phyloP scores from a whole-genome alignment of 2,113 vertebrate species.

The Oostethus manadensis region DNA sequence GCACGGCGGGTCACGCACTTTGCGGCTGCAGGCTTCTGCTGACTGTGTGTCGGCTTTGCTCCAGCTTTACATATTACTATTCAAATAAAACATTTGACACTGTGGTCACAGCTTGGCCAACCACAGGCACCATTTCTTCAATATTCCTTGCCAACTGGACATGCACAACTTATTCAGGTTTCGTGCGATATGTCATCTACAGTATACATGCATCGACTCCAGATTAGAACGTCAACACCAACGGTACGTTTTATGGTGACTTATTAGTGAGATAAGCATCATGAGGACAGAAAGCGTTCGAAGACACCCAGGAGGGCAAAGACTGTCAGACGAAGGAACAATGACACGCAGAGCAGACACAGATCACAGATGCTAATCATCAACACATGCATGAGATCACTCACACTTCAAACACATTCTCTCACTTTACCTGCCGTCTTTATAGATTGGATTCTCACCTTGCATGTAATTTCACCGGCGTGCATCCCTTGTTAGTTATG shows the following conservation, averaged over 20 bases:
- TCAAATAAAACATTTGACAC: slow-evolving; percentile 1
- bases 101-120: slow-evolving; percentile 27
- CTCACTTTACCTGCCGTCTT: no score
- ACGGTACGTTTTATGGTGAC: no score
- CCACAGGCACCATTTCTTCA: slow-evolving; percentile 44
- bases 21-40: slow-evolving; percentile 14
- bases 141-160: slow-evolving; percentile 7
- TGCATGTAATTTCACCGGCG: no score
- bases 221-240: no score
- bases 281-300: background rate
- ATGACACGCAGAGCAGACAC: slow-evolving; percentile 8
- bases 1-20: slow-evolving; percentile 15
- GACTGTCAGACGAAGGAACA: slow-evolving; percentile 9
- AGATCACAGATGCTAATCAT: slow-evolving; percentile 39
- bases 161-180: slow-evolving; percentile 36
- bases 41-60: slow-evolving; percentile 1
- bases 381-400: slow-evolving; percentile 40
- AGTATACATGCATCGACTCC: background rate
- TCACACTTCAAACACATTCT: background rate
- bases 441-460: background rate
- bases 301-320: slow-evolving; percentile 13
- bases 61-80: background rate
- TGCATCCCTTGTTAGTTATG: no score
- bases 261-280: background rate
- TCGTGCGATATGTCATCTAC: background rate